A percentile compares a stretch with the other conserved stretches of the same genome.
Conservation (phyloP, 35 echinoderm and acorn worm species). For the Chiridota heheva region DNA sequence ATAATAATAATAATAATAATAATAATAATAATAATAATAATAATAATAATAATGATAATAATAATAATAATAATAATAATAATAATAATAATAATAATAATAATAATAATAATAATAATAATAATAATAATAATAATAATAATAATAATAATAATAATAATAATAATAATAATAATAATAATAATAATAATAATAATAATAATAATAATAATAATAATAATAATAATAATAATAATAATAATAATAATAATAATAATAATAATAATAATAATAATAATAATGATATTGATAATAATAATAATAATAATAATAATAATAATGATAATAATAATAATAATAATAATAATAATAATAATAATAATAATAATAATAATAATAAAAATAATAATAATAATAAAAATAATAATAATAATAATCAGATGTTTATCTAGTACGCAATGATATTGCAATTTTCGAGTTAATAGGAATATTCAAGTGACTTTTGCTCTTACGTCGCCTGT, state of each 20-base stretch:
- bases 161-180: slow-evolving; percentile 48
- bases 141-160: slow-evolving; percentile 41
- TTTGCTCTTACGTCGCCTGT: no score
- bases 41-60: no score
- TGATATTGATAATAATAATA: slow-evolving; percentile 1
- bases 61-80: no score
- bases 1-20: no score
- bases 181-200: slow-evolving; percentile 39
- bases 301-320: slow-evolving; percentile 14
- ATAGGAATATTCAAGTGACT: no score
- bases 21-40: no score
- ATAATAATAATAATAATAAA: slow-evolving; percentile 26
- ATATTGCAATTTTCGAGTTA: no score
- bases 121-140: no score
- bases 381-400: slow-evolving; percentile 33
- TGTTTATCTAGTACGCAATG: no score
- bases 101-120: no score
- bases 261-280: slow-evolving; percentile 14
- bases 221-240: slow-evolving; percentile 10
- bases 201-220: slow-evolving; percentile 34
- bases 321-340: slow-evolving; percentile 17
- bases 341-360: slow-evolving; percentile 29
- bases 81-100: no score
- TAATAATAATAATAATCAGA: slow-evolving; percentile 33
- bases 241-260: slow-evolving; percentile 14